phyloP scores from a whole-genome alignment of 2,797 vertebrate species.

The Brachyrhaphis roseni region DNA sequence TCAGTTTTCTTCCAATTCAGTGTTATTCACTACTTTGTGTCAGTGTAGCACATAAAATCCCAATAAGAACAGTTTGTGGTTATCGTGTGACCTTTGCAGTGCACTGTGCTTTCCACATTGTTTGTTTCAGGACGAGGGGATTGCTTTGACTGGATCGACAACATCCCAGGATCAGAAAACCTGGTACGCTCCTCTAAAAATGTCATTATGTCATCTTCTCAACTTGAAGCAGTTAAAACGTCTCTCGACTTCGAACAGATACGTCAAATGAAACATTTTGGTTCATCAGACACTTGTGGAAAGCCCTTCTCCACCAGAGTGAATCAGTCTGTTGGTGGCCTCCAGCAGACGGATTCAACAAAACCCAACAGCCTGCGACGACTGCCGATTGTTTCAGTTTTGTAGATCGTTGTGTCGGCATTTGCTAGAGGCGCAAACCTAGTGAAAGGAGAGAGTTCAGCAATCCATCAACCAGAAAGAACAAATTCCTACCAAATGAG shows the following conservation, averaged over 20 bases:
- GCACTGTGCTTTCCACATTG: conserved; percentile 8
- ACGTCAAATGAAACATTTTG: not conserved
- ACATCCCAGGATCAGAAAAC: conserved; percentile 66
- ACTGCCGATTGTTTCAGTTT: conserved; percentile 44
- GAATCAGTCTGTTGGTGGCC: conserved; percentile 7
- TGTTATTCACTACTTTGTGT: not conserved
- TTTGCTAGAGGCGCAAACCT: not conserved
- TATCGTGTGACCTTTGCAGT: not conserved
- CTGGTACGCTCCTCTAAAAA: conserved; percentile 62
- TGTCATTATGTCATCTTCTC: not conserved
- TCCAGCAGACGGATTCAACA: conserved; percentile 32
- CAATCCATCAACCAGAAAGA: conserved; percentile 17
- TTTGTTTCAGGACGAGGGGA: conserved; percentile 74
- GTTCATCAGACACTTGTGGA: not conserved
- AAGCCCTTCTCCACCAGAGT: not conserved
- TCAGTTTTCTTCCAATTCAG: not conserved
- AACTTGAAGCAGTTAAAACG: not conserved
- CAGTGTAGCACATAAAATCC: not conserved
- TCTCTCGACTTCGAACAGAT: not conserved
- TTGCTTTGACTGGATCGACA: conserved; percentile 47
- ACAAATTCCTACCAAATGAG: conserved; percentile 43
- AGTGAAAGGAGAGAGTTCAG: conserved; percentile 31
- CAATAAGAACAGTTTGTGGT: not conserved
- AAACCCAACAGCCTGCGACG: conserved; percentile 8
- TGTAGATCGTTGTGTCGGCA: conserved; percentile 25